phyloP scores from a whole-genome alignment of 2,113 vertebrate species.

The Cephalopholis sonnerati region DNA sequence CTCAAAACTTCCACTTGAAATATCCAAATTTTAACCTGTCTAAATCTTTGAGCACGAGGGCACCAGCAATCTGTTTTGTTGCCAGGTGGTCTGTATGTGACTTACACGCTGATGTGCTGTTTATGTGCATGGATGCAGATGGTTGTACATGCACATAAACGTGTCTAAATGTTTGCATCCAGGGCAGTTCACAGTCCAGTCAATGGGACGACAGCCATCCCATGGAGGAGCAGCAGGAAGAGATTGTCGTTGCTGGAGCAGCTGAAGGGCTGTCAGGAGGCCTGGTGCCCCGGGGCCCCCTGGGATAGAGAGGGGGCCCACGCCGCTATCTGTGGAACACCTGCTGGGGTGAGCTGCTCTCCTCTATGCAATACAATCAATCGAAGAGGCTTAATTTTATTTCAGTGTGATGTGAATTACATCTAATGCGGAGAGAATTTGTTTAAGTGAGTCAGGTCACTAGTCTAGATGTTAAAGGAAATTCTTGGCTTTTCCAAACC shows the following conservation, averaged over 20 bases:
- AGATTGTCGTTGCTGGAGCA: slow-evolving; percentile 74
- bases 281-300: slow-evolving; percentile 83
- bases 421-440: no score
- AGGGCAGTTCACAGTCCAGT: slow-evolving; percentile 66
- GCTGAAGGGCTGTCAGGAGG: slow-evolving; percentile 79
- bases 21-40: neutral
- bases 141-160: neutral
- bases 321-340: slow-evolving; percentile 78
- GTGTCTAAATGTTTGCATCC: slow-evolving; percentile 31
- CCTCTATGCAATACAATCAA: neutral
- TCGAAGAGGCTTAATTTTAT: neutral
- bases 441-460: no score
- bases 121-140: neutral
- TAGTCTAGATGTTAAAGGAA: no score
- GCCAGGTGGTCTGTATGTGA: neutral
- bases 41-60: neutral
- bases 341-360: slow-evolving; percentile 83
- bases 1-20: no score
- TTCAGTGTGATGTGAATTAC: no score
- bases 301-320: slow-evolving; percentile 76
- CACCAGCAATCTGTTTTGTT: neutral
- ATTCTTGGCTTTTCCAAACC: no score
- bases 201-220: slow-evolving; percentile 74
- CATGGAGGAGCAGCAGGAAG: slow-evolving; percentile 70
- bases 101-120: neutral